phyloP scores from a whole-genome alignment of 2,888 invertebrate genomes.

The Hipparchia semele region DNA sequence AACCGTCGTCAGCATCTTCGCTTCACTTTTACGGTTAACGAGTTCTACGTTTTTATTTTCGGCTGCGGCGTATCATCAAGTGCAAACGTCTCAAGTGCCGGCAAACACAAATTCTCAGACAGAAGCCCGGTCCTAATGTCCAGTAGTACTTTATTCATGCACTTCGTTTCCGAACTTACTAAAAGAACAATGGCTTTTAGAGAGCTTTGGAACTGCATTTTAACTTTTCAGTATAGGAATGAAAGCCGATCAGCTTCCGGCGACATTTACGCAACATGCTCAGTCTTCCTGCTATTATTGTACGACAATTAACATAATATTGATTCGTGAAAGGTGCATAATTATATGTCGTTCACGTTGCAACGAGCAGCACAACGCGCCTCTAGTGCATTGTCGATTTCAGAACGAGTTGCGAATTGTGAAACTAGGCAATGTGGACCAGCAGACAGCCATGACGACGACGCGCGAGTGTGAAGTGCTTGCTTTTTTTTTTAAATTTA shows the following conservation, averaged over 20 bases:
- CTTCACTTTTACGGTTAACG: conserved; percentile 6
- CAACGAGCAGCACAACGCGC: neutral
- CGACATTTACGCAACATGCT: neutral
- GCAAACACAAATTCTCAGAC: too few species aligned
- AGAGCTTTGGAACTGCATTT: too few species aligned
- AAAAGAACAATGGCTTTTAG: too few species aligned
- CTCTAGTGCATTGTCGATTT: neutral
- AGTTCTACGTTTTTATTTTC: neutral
- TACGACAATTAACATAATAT: neutral
- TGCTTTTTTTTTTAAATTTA: too few species aligned
- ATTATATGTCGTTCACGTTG: neutral
- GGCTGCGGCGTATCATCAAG: neutral
- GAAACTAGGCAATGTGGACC: neutral
- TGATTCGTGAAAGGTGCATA: neutral
- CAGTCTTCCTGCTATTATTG: neutral
- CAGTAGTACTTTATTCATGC: too few species aligned
- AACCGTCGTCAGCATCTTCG: neutral
- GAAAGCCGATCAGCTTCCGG: neutral
- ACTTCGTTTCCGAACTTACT: too few species aligned
- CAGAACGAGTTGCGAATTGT: conserved; percentile 1
- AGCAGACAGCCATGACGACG: neutral
- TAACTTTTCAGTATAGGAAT: neutral
- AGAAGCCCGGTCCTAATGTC: too few species aligned
- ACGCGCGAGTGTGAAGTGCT: neutral
- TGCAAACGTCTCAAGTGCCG: neutral